Evolutionary conservation across 2,113 vertebrate species (phyloP), one percentile per base, ranked within the genome.

Genomic region (Gnathonemus longibarbis): DNA sequence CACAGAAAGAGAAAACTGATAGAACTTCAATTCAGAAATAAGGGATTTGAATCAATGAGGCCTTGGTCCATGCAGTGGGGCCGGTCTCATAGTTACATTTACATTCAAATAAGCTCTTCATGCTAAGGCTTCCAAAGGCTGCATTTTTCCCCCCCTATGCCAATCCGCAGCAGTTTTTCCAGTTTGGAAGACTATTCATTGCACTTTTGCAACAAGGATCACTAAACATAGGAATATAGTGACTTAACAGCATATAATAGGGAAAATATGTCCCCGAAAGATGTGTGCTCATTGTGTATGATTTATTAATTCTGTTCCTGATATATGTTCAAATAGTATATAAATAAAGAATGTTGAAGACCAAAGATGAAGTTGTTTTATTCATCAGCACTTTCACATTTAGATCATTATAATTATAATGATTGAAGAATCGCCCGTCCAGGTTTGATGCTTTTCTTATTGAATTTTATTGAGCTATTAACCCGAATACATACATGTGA

Each of bases 131-230:
- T 85, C 84, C 45, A 48, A 85, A 77, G 74, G 74, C 74, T 77
- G 74, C 35, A 42, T 77, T 35, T 77, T 15, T 21, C 17, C 1
- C n/a, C n/a, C 70, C 35, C 35, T 6, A 2, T 39, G 6, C 31
- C 35, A 80, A 80, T 80, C 74, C 13, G 1, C 9, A 46, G 83
- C 45, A 11, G 39, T 48, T 84, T 45, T 84, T n/a, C 39, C 39
- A 48, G 83, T 46, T 48, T 87, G 50, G 85, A 87, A 53, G 31
- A n/a, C 35, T 80, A 19, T 27, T 56, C 27, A 87, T 53, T 53
- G 85, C 85, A 52, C 53, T 62, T 66, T n/a, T 62, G 87, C 48
- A 86, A 88, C 27, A 88, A 42, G 87, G 17, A 66, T 88, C 87
- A 88, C 19, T 62, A 31, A 53, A 19, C 31, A 52, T 39, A 39